These are phyloP conservation scores for Archilochus colubris DNA, from an alignment of 2,113 vertebrate genomes.

Conservation along the genomic window DNA sequence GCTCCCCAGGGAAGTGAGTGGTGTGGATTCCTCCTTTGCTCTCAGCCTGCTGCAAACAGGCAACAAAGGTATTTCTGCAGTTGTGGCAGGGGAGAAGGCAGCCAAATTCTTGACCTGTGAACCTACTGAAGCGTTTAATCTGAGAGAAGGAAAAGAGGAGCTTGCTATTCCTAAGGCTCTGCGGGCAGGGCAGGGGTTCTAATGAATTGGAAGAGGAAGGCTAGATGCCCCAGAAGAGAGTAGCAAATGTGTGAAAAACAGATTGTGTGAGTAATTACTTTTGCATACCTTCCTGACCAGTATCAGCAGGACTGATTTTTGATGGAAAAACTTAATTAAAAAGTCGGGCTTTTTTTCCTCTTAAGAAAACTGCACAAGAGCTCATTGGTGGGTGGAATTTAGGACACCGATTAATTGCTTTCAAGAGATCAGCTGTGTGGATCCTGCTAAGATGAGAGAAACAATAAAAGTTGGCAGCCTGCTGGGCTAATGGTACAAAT, in stretches of 20 bases:
- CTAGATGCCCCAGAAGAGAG: slow-evolving; percentile 38
- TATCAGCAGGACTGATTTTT: slow-evolving; percentile 76
- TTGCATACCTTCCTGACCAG: slow-evolving; percentile 67
- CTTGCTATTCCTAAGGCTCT: slow-evolving; percentile 31
- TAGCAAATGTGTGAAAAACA: slow-evolving; percentile 65
- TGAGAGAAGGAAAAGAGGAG: not conserved
- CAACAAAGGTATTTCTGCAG: not conserved
- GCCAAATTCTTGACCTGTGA: slow-evolving; percentile 42
- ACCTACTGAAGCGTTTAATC: not conserved
- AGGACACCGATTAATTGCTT: slow-evolving; percentile 70
- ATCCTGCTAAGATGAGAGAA: not conserved
- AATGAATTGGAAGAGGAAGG: slow-evolving; percentile 66
- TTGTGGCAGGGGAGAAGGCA: not conserved
- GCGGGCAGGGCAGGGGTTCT: slow-evolving; percentile 22
- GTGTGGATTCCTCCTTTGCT: not conserved
- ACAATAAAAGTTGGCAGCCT: not conserved
- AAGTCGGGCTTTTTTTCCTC: slow-evolving; percentile 56
- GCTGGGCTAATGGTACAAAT: not conserved
- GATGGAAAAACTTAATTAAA: slow-evolving; percentile 78
- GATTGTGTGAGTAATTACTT: slow-evolving; percentile 78
- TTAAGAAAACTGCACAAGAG: slow-evolving; percentile 50
- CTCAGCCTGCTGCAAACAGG: not conserved
- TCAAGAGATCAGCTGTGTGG: slow-evolving; percentile 27
- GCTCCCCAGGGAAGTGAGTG: not conserved
- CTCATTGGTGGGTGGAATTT: slow-evolving; percentile 64